phyloP scores from a whole-genome alignment of 2,888 invertebrate species.

The Eupelmus urozonus region DNA sequence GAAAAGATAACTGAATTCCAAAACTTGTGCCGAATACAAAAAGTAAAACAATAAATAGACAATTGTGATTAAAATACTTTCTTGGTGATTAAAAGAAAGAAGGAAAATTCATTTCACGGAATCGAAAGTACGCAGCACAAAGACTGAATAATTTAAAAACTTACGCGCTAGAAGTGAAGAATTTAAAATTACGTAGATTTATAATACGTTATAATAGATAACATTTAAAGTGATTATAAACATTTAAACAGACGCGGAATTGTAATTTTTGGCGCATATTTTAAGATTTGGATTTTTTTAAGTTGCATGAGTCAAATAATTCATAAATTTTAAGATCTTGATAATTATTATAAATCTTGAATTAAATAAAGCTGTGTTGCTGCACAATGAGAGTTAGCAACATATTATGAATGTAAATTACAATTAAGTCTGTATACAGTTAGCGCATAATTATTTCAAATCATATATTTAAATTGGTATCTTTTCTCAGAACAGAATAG shows the following conservation, averaged over 20 bases:
- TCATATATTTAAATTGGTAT: neutral
- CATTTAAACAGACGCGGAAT: constrained; percentile 6
- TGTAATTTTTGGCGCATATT: constrained; percentile 16
- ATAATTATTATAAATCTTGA: no score
- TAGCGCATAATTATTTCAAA: constrained; percentile 20
- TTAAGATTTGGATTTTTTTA: constrained; percentile 1
- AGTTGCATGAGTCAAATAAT: neutral
- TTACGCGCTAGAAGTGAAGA: constrained; percentile 67
- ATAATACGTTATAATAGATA: no score
- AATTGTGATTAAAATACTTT: constrained; percentile 56
- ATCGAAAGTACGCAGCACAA: constrained; percentile 66
- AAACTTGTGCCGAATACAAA: constrained; percentile 54
- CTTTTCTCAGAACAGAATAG: constrained; percentile 18
- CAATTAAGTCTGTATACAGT: no score
- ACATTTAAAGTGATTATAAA: no score
- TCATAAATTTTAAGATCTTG: no score
- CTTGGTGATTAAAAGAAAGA: constrained; percentile 24
- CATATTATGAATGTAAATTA: neutral
- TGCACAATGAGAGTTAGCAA: neutral
- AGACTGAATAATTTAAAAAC: constrained; percentile 67
- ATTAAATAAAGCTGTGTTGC: no score
- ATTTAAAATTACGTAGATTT: constrained; percentile 35
- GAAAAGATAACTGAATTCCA: constrained; percentile 40
- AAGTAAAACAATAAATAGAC: constrained; percentile 50
- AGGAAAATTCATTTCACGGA: constrained; percentile 38